Conservation (phyloP, 2,113 vertebrate species). For the Origma solitaria region DNA sequence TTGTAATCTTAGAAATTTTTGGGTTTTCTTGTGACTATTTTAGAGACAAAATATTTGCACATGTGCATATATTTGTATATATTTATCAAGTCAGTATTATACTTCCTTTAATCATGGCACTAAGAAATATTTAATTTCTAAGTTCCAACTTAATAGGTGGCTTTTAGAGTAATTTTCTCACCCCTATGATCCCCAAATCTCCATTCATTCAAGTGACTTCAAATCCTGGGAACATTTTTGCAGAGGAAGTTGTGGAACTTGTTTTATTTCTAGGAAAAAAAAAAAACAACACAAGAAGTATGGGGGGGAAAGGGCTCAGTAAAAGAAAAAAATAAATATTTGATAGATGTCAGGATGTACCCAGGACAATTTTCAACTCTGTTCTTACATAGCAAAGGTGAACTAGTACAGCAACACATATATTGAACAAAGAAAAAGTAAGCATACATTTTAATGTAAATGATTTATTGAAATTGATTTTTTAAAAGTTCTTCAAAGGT, state of each 20-base stretch:
- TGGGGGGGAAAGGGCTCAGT: fast-evolving
- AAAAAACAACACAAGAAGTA: fast-evolving
- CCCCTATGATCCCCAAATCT: neutral
- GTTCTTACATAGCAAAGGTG: neutral
- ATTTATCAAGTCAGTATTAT: neutral
- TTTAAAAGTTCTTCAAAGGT: neutral
- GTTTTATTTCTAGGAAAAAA: neutral
- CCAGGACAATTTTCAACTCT: neutral
- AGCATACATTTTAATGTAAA: neutral
- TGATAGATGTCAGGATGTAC: neutral
- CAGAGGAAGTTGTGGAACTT: neutral
- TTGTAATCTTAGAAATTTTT: neutral
- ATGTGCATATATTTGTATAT: neutral
- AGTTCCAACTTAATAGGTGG: neutral
- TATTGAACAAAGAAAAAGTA: neutral
- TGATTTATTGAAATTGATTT: neutral
- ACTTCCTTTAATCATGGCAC: neutral
- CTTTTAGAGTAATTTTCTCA: neutral
- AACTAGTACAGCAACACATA: neutral
- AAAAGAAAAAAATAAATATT: neutral
- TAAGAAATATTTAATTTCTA: neutral
- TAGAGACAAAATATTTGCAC: neutral
- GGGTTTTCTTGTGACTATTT: neutral
- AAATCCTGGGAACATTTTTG: neutral
- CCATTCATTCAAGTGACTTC: neutral